Conservation (phyloP, 1,140 invertebrate genomes). For the Linepithema humile region DNA sequence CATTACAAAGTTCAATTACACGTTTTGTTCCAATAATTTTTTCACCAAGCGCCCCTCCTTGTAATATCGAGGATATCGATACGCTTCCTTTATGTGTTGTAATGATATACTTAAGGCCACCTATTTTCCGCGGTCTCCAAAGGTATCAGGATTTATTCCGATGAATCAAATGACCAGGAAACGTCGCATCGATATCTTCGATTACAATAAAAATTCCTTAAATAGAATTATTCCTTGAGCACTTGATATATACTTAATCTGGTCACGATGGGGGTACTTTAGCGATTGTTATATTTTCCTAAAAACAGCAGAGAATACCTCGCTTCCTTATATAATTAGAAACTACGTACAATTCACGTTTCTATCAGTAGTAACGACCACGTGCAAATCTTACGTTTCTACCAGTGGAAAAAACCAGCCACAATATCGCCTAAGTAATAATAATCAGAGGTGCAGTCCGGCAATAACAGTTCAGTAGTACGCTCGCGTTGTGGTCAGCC, state of each 20-base stretch:
- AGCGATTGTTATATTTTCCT: neutral
- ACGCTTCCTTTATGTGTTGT: neutral
- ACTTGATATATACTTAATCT: neutral
- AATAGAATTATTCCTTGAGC: slow-evolving; percentile 11
- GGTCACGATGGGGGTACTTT: neutral
- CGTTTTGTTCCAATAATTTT: neutral
- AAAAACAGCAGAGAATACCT: neutral
- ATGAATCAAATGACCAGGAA: slow-evolving; percentile 17
- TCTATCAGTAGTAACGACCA: slow-evolving; percentile 28
- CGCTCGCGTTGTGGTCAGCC: neutral
- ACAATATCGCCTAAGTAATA: slow-evolving; percentile 5
- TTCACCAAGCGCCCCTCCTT: neutral
- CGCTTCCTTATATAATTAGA: slow-evolving; percentile 8
- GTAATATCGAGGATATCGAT: neutral
- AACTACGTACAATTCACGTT: slow-evolving; percentile 31
- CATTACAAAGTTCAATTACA: neutral
- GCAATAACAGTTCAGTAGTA: slow-evolving; percentile 13
- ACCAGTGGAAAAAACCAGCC: slow-evolving; percentile 21
- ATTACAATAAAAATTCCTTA: neutral
- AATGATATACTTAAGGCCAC: slow-evolving; percentile 40
- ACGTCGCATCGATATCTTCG: slow-evolving; percentile 5
- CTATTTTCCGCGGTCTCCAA: slow-evolving; percentile 2
- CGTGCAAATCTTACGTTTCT: slow-evolving; percentile 23
- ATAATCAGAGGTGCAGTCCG: neutral
- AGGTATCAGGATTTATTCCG: slow-evolving; percentile 5